A percentile compares a stretch with the other conserved stretches of the same genome.
These are phyloP conservation scores for Eucriotettix oculatus DNA, from an alignment of 2,888 invertebrate species.

Conservation along the genomic window DNA sequence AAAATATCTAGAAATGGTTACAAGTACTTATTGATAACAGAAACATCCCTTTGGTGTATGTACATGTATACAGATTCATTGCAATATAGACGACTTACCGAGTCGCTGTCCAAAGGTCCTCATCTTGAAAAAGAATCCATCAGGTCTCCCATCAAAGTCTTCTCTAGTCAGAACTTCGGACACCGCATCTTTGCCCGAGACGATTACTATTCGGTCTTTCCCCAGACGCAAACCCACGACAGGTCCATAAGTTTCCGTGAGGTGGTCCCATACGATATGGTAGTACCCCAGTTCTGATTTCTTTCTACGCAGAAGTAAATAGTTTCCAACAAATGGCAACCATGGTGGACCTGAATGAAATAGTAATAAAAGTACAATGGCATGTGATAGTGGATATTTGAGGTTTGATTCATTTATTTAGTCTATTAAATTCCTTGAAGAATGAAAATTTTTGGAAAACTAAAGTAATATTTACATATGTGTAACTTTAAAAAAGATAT, in stretches of 20 bases:
- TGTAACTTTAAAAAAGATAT: too few relatives aligned
- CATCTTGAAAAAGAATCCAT: slow-evolving; percentile 49
- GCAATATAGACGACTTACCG: too few relatives aligned
- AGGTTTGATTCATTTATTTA: too few relatives aligned
- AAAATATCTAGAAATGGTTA: too few relatives aligned
- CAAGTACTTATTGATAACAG: too few relatives aligned
- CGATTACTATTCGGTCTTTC: slow-evolving; percentile 38
- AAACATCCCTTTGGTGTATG: too few relatives aligned
- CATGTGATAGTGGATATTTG: too few relatives aligned
- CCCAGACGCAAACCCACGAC: slow-evolving; percentile 50
- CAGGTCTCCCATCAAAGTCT: slow-evolving; percentile 52
- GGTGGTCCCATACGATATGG: slow-evolving; percentile 41
- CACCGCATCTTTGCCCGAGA: slow-evolving; percentile 42
- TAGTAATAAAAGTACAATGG: too few relatives aligned
- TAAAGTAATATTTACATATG: too few relatives aligned
- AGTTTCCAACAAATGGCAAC: slow-evolving; percentile 37
- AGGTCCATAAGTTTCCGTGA: slow-evolving; percentile 41
- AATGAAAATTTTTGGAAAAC: too few relatives aligned
- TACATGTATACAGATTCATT: too few relatives aligned
- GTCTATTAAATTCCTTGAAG: too few relatives aligned
- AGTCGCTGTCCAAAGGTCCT: slow-evolving; percentile 47
- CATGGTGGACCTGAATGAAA: slow-evolving; percentile 33
- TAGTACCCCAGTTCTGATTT: slow-evolving; percentile 28
- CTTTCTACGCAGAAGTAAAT: slow-evolving; percentile 20
- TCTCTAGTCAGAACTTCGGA: slow-evolving; percentile 40